phyloP scores from a whole-genome alignment of 2,888 invertebrate genomes.

The Pollenia angustigena region DNA sequence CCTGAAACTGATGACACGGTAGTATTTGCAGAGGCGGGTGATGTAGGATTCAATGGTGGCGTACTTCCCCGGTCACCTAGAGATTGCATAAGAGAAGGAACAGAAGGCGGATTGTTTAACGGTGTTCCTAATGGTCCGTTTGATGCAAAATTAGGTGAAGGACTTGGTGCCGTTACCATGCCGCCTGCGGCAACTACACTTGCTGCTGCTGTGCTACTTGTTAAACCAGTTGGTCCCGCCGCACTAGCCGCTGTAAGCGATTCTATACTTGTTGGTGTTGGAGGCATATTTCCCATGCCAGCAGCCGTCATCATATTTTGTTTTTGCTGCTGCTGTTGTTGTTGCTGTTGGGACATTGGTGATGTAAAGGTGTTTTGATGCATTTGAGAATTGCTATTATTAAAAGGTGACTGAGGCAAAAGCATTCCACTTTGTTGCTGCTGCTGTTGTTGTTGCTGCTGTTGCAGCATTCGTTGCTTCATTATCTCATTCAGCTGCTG shows the following conservation, averaged over 20 bases:
- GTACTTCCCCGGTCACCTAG: conserved; percentile 84
- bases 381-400: conserved; percentile 77
- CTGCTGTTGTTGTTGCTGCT: conserved; percentile 76
- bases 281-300: conserved; percentile 82
- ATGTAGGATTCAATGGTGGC: conserved; percentile 84
- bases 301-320: conserved; percentile 73
- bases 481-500: conserved; percentile 86
- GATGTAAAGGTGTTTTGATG: conserved; percentile 72
- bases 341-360: conserved; percentile 73
- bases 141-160: conserved; percentile 84
- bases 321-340: conserved; percentile 77
- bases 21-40: conserved; percentile 78
- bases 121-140: conserved; percentile 85
- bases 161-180: conserved; percentile 85
- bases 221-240: conserved; percentile 72
- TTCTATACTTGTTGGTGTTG: conserved; percentile 85
- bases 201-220: conserved; percentile 64
- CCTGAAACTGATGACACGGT: conserved; percentile 74
- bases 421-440: conserved; percentile 75
- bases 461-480: conserved; percentile 86
- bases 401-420: conserved; percentile 77
- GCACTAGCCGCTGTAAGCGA: conserved; percentile 82
- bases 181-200: conserved; percentile 69
- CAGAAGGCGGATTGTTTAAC: conserved; percentile 86
- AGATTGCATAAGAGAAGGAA: conserved; percentile 85